A percentile compares a stretch with the other conserved stretches of the same genome.
These are phyloP conservation scores for Stichodactyla mertensii DNA, from an alignment of 64 coral and sea anemone species.

Conservation along the genomic window DNA sequence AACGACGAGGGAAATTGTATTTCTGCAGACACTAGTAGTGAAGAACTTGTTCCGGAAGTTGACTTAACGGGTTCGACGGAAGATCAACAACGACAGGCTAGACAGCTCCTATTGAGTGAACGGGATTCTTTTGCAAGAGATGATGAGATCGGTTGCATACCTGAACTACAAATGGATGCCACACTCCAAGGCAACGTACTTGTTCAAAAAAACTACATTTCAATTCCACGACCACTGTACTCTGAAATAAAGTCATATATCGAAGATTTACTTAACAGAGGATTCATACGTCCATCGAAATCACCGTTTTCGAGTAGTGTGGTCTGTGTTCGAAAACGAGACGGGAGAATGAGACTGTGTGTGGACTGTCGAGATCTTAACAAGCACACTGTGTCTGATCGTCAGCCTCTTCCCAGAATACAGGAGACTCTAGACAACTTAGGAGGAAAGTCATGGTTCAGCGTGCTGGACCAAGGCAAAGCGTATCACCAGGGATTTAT, in stretches of 20 bases:
- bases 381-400: conserved; percentile 26
- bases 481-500: conserved; percentile 42
- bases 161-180: conserved; percentile 29
- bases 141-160: conserved; percentile 36
- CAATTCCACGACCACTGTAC: conserved; percentile 33
- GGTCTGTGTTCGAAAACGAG: conserved; percentile 24
- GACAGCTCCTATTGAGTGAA: conserved; percentile 24
- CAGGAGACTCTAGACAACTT: conserved; percentile 43
- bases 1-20: neutral
- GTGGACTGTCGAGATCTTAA: conserved; percentile 37
- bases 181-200: conserved; percentile 10
- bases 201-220: conserved; percentile 30
- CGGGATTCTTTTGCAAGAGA: neutral
- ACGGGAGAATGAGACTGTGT: conserved; percentile 11
- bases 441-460: conserved; percentile 43
- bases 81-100: conserved; percentile 17
- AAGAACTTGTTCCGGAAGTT: conserved; percentile 18
- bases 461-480: conserved; percentile 30
- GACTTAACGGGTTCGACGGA: conserved; percentile 24
- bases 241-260: conserved; percentile 26
- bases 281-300: conserved; percentile 23
- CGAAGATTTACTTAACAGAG: conserved; percentile 20
- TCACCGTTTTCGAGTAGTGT: conserved; percentile 24
- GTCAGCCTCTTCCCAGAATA: conserved; percentile 30
- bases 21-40: no score